Base-by-base conservation (phyloP, 53 echinoderm and acorn worm species). In the Pentamera pediparva region DNA sequence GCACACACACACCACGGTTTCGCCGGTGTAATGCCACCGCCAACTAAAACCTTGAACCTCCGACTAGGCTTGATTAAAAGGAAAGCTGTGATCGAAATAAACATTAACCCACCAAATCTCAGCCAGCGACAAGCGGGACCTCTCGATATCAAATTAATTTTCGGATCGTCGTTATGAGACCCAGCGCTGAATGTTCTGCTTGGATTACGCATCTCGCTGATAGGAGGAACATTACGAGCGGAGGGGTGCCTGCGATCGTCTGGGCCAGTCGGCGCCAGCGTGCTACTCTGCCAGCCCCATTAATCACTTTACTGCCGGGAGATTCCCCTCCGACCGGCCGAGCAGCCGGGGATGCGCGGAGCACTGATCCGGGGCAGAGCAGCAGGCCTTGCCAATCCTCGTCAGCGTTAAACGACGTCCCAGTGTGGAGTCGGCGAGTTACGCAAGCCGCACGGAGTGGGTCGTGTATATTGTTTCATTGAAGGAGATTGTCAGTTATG, bases 91-190 rank as follows among this genome's bases (percentile, higher is more conserved):
- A 41, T 13, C 40, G 67, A 67, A 67, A 67, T 67, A 67, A 67
- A 67, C 67, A 67, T 67, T 67, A 67, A 67, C 43, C 67, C 47
- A 67, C 41, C 67, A 67, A 67, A 67, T 67, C 67, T 72, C 53
- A 29, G 73, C 54, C 30, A 52, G 73, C 15, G 19, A 72, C 73
- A 72, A 72, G 52, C 33, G 73, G 73, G 73, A 72, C 55, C 35
- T 72, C 35, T 54, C 55, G 36, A 54, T 53, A 72, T 72, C 73
- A 72, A 72, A 72, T 72, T 72, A 72, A 72, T 72, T 72, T 53
- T 43, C 54, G 61, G 35, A 19, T 20, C 32, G 34, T 50, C n/a
- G 34, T 51, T 35, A 63, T 63, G 63, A 52, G 53, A 34, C 35
- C 54, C 54, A 53, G 73, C 73, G 27, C 34, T 21, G 55, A 53